Evolutionary conservation across 2,113 vertebrate species (phyloP).

Genomic region (Sander vitreus): DNA sequence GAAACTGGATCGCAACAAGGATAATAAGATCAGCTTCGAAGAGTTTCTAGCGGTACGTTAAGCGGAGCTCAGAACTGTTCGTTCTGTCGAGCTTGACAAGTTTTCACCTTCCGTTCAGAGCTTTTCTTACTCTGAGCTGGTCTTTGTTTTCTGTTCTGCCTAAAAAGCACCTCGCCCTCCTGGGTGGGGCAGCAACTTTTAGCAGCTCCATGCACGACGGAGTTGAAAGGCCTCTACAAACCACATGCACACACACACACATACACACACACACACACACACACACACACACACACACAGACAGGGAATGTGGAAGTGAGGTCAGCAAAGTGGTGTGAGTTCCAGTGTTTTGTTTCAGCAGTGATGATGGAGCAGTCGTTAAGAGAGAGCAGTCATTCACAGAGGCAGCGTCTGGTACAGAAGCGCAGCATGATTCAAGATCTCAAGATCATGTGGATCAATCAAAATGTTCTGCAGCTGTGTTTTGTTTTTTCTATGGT

Average conservation of each 20-base stretch:
- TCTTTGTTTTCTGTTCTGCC: slow-evolving; percentile 33
- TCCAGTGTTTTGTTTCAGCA: slow-evolving; percentile 65
- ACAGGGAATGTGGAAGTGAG: slow-evolving; percentile 65
- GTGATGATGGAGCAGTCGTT: slow-evolving; percentile 39
- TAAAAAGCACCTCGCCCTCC: slow-evolving; percentile 29
- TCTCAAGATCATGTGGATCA: background rate
- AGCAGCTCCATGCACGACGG: slow-evolving; percentile 7
- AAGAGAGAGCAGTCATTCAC: slow-evolving; percentile 28
- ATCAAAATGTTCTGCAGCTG: background rate
- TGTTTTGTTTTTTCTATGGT: background rate
- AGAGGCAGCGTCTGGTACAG: slow-evolving; percentile 15
- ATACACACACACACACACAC: slow-evolving; percentile 18
- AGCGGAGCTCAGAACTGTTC: background rate
- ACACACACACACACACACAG: slow-evolving; percentile 7
- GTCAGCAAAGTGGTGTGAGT: slow-evolving; percentile 65
- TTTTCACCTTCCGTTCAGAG: background rate
- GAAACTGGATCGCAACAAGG: slow-evolving; percentile 93
- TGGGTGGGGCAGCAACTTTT: slow-evolving; percentile 27
- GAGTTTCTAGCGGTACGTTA: slow-evolving; percentile 92
- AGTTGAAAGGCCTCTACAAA: slow-evolving; percentile 26
- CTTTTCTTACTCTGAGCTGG: background rate
- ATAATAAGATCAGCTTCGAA: slow-evolving; percentile 93
- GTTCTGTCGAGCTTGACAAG: background rate
- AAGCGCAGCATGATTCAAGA: slow-evolving; percentile 1
- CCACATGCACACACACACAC: slow-evolving; percentile 11